Evolutionary conservation across 2,797 vertebrate species (phyloP), one percentile per base, ranked within the genome.

Genomic region (Rhadinocentrus ornatus): DNA sequence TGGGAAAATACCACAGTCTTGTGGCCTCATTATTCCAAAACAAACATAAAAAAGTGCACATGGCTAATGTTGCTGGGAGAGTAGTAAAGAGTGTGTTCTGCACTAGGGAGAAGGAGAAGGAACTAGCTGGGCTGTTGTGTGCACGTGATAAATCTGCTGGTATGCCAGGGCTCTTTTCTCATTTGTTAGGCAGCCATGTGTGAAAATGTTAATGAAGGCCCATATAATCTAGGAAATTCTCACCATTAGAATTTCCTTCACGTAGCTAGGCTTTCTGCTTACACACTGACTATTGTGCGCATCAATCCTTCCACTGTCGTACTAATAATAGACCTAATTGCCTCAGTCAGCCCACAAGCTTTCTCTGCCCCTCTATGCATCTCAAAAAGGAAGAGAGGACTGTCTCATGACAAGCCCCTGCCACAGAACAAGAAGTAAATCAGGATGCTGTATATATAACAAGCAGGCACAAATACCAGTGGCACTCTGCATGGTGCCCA

Each of bases 191-290:
- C 97, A 96, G 96, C 93, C 93, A 91, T 95, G 96, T 96, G 96
- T 98, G 97, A 96, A 98, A 97, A 98, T 95, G 97, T 96, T 97
- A 98, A 98, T 95, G 96, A 98, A 97, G 96, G 96, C 94, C 96
- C 95, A 95, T 93, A 95, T 95, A 95, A 96, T 95, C 96, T 92
- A 92, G 87, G 79, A 95, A 96, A 96, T 95, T 94, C 93, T 94
- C 91, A 89, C 94, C 77, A 95, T 98, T 96, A 94, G 92, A 95
- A 98, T 96, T 95, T 94, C 69, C 91, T 92, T 94, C 96, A 96
- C 95, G 95, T 97, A 91, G 94, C 68, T 50, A 61, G 91, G 92
- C 94, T 94, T 94, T 94, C 94, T 91, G 94, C 95, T 96, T 95
- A 94, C 91, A 82, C 81, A 81, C 93, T 78, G 94, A 95, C 95